These are phyloP conservation scores for Choloepus didactylus DNA, from an alignment of 2,797 vertebrate genomes.

Conservation along the genomic window DNA sequence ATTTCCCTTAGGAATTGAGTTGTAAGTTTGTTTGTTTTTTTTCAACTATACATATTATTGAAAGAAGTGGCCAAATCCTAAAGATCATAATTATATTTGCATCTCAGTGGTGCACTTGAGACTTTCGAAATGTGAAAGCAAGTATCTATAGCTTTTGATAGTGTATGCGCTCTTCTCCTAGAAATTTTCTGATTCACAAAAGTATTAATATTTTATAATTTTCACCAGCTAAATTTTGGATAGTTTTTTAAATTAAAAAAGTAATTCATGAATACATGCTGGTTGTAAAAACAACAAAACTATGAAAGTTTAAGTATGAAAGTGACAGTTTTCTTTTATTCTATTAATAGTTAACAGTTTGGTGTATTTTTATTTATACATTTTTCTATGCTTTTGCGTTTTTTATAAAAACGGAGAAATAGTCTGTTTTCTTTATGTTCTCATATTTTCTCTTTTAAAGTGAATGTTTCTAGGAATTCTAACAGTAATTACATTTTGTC, in stretches of 20 bases:
- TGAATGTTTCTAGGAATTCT: background rate
- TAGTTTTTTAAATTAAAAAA: constrained; percentile 17
- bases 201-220: constrained; percentile 6
- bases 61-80: background rate
- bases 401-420: constrained; percentile 19
- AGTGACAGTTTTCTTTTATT: background rate
- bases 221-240: constrained; percentile 23
- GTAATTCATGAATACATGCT: background rate
- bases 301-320: constrained; percentile 26
- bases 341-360: background rate
- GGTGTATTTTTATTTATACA: background rate
- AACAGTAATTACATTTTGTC: background rate
- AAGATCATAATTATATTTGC: background rate
- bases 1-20: constrained; percentile 97
- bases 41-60: background rate
- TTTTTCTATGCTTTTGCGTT: background rate
- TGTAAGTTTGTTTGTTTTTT: constrained; percentile 90
- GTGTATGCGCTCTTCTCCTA: background rate
- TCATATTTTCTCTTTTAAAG: constrained; percentile 8
- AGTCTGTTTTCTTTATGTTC: constrained; percentile 15
- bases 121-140: constrained; percentile 25
- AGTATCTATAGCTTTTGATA: background rate
- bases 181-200: constrained; percentile 33
- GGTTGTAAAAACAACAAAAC: background rate
- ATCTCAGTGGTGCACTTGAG: background rate